Conservation (phyloP, 2,888 invertebrate species). For the Leucophenga maculata region DNA sequence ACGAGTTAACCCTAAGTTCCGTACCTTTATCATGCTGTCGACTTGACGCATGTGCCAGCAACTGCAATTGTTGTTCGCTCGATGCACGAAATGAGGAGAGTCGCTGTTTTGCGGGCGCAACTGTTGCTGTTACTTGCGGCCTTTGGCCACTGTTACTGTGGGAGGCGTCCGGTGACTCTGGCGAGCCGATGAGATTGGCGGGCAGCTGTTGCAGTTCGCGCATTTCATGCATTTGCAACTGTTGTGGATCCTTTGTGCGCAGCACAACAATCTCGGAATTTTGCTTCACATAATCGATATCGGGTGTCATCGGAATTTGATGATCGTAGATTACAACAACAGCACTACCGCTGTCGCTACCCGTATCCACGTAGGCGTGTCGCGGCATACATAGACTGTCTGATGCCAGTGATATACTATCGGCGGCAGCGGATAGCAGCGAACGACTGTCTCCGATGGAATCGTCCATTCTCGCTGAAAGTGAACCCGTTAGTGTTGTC, state of each 20-base stretch:
- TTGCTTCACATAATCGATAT: conserved; percentile 70
- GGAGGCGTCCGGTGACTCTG: conserved; percentile 48
- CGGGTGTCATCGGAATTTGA: conserved; percentile 68
- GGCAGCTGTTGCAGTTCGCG: conserved; percentile 66
- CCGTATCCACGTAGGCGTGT: conserved; percentile 57
- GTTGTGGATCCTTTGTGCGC: conserved; percentile 70
- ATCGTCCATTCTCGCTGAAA: conserved; percentile 44
- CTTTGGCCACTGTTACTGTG: conserved; percentile 19
- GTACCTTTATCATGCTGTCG: conserved; percentile 61
- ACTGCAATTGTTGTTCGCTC: conserved; percentile 69
- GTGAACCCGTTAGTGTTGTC: conserved; percentile 16
- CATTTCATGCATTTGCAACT: conserved; percentile 60
- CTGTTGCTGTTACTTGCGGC: conserved; percentile 55
- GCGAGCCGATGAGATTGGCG: conserved; percentile 52
- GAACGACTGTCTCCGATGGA: conserved; percentile 47
- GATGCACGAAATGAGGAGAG: conserved; percentile 71
- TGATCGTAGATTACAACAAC: conserved; percentile 71
- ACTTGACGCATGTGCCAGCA: conserved; percentile 55
- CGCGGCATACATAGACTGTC: conserved; percentile 51
- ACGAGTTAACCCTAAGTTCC: conserved; percentile 52
- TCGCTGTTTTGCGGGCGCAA: conserved; percentile 71
- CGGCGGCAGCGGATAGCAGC: conserved; percentile 40
- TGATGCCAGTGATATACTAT: conserved; percentile 56
- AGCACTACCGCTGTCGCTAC: conserved; percentile 61
- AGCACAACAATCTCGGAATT: conserved; percentile 71